phyloP scores from a whole-genome alignment of 2,113 vertebrate species.

The Brachirus orientalis region DNA sequence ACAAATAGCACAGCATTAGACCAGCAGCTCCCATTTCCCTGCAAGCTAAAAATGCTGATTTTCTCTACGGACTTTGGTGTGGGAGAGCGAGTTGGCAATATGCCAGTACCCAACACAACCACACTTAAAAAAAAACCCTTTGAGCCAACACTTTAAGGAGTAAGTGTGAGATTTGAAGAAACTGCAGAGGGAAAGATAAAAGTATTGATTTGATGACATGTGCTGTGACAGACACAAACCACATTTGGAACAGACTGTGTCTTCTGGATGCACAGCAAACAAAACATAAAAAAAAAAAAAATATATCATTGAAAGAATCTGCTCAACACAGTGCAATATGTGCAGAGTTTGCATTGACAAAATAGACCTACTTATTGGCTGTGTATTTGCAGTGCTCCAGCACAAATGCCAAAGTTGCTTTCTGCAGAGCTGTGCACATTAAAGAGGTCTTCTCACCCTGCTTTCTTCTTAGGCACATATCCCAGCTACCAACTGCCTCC shows the following conservation, averaged over 20 bases:
- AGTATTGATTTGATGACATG: slow-evolving; percentile 24
- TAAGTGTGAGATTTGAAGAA: slow-evolving; percentile 6
- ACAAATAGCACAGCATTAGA: no score
- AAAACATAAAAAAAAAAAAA: slow-evolving; percentile 12
- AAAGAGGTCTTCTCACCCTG: slow-evolving; percentile 66
- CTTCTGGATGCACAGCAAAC: slow-evolving; percentile 40
- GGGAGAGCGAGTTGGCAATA: no score
- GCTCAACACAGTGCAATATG: slow-evolving; percentile 54
- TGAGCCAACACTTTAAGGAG: no score
- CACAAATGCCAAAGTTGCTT: slow-evolving; percentile 75
- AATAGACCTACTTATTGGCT: slow-evolving; percentile 72
- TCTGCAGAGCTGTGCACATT: slow-evolving; percentile 73
- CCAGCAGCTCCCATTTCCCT: no score
- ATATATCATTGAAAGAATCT: slow-evolving; percentile 38
- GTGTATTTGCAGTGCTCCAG: slow-evolving; percentile 66
- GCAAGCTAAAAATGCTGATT: no score
- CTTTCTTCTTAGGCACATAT: slow-evolving; percentile 60
- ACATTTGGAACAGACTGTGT: slow-evolving; percentile 36
- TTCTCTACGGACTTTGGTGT: no score
- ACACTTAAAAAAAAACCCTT: no score
- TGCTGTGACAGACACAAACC: slow-evolving; percentile 43
- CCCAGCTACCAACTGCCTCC: slow-evolving; percentile 53
- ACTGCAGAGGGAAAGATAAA: slow-evolving; percentile 13
- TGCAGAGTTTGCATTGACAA: slow-evolving; percentile 68
- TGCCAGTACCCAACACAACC: no score